Evolutionary conservation across 2,888 invertebrate species (phyloP).

Genomic region (Periphyllus acericola): DNA sequence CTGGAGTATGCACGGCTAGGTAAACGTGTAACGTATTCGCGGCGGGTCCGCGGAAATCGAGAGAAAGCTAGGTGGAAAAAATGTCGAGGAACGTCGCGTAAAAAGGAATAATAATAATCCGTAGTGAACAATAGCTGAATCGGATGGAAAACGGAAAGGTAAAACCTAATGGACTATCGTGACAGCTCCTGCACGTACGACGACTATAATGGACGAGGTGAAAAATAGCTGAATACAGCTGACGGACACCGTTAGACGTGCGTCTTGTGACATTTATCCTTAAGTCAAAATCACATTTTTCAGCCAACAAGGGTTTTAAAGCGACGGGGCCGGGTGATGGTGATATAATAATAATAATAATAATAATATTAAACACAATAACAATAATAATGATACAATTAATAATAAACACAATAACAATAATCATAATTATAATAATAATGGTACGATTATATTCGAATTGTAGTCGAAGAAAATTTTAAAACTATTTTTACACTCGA

Average conservation of each 20-base stretch:
- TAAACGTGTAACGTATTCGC: background rate
- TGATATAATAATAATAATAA: no score
- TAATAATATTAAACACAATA: no score
- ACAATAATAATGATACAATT: no score
- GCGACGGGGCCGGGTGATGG: background rate
- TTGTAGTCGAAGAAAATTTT: no score
- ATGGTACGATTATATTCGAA: no score
- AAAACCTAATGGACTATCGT: background rate
- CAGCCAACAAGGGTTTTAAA: background rate
- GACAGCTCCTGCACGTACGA: background rate
- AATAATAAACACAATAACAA: no score
- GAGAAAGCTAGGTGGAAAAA: background rate
- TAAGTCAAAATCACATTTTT: background rate
- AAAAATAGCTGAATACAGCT: background rate
- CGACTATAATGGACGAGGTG: background rate
- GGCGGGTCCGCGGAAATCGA: background rate
- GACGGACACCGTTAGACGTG: background rate
- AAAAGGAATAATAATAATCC: slow-evolving; percentile 14
- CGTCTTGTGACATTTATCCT: background rate
- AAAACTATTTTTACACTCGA: no score
- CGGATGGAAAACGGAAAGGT: slow-evolving; percentile 7
- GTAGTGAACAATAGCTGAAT: background rate
- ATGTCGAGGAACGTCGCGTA: background rate
- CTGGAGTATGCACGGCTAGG: background rate
- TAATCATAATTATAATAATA: no score